Evolutionary conservation across 2,888 invertebrate species (phyloP).

Genomic region (Aethes cnicana): DNA sequence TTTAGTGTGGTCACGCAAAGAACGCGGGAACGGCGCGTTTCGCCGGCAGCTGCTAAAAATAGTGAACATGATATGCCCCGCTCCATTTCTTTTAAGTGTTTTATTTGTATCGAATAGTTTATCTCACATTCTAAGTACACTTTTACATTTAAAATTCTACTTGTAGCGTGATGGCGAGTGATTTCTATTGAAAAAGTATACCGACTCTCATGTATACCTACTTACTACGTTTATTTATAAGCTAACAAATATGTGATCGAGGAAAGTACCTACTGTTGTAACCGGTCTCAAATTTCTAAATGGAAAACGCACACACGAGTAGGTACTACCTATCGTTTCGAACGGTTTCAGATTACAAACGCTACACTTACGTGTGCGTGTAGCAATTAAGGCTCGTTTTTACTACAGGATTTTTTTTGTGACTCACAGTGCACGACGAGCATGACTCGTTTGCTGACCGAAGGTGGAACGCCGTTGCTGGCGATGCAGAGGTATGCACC

Average conservation of each 20-base stretch:
- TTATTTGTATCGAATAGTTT: constrained; percentile 25
- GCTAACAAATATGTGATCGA: too few species aligned
- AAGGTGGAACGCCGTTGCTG: constrained; percentile 91
- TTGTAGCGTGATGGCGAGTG: too few species aligned
- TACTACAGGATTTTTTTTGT: not conserved
- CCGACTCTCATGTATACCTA: too few species aligned
- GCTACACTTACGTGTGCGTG: too few species aligned
- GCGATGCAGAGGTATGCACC: constrained; percentile 90
- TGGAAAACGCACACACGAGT: too few species aligned
- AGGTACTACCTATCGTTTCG: too few species aligned
- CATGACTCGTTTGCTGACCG: constrained; percentile 90
- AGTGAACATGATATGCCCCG: constrained; percentile 29
- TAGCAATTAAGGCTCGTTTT: not conserved
- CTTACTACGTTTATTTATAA: too few species aligned
- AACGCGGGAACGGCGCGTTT: constrained; percentile 17
- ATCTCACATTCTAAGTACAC: not conserved
- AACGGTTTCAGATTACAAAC: not conserved
- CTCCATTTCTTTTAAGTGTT: constrained; percentile 24
- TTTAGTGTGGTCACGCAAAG: constrained; percentile 23
- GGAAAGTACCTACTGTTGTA: too few species aligned
- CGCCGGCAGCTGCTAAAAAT: constrained; percentile 28
- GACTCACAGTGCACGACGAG: constrained; percentile 92
- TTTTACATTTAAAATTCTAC: too few species aligned
- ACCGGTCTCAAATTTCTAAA: too few species aligned
- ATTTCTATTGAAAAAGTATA: too few species aligned